Conservation (phyloP, 2,888 invertebrate species). For the Epiblema foenella region DNA sequence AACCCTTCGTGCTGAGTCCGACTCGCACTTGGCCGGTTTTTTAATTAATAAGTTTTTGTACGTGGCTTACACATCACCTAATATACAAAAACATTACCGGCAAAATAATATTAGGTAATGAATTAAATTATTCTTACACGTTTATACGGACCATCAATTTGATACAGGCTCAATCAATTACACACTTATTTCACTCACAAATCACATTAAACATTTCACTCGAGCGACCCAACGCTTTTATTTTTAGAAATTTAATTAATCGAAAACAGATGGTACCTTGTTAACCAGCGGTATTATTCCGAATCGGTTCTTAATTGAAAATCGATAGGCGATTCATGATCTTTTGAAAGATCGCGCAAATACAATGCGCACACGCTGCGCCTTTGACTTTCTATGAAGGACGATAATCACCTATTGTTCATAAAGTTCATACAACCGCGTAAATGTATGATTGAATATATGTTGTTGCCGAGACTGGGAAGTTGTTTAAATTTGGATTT, state of each 20-base stretch:
- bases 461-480: slow-evolving; percentile 3
- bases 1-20: too few species aligned
- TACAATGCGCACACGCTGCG: slow-evolving; percentile 78
- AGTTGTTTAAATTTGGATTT: slow-evolving; percentile 2
- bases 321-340: slow-evolving; percentile 66
- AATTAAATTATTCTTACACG: slow-evolving; percentile 42
- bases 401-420: slow-evolving; percentile 82
- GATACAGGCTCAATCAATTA: slow-evolving; percentile 48
- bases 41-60: not conserved
- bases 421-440: slow-evolving; percentile 49
- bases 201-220: slow-evolving; percentile 59
- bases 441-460: slow-evolving; percentile 27
- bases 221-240: slow-evolving; percentile 57
- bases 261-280: slow-evolving; percentile 82
- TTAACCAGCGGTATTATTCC: slow-evolving; percentile 68
- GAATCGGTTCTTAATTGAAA: slow-evolving; percentile 79
- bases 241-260: slow-evolving; percentile 74
- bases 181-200: slow-evolving; percentile 49
- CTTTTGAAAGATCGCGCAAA: slow-evolving; percentile 66
- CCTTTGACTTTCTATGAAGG: slow-evolving; percentile 75
- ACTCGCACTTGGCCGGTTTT: too few species aligned
- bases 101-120: slow-evolving; percentile 34
- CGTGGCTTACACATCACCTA: not conserved
- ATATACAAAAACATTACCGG: slow-evolving; percentile 30
- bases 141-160: slow-evolving; percentile 43